A percentile compares a stretch with the other conserved stretches of the same genome.
phyloP scores from a whole-genome alignment of 2,113 vertebrate genomes.

The Paracanthobrama guichenoti region DNA sequence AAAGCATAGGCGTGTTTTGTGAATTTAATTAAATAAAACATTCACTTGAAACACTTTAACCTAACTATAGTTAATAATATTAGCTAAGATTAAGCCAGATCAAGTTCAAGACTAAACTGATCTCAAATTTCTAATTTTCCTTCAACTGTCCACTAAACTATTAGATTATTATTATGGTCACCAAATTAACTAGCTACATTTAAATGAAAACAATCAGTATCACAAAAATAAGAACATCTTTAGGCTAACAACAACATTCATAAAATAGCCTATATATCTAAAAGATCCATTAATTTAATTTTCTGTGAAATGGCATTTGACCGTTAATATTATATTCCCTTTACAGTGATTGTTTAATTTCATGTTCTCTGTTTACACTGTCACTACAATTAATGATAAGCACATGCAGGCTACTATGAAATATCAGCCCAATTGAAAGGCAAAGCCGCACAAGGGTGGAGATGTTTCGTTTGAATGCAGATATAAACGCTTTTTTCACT shows the following conservation, averaged over 20 bases:
- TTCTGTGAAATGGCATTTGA: neutral
- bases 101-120: neutral
- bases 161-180: neutral
- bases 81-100: neutral
- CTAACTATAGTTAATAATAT: no score
- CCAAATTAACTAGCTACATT: neutral
- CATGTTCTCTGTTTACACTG: neutral
- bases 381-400: neutral
- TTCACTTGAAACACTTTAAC: no score
- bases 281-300: neutral
- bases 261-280: neutral
- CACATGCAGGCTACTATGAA: neutral
- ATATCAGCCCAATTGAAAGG: neutral
- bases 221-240: neutral
- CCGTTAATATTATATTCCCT: no score
- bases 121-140: neutral
- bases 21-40: no score
- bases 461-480: neutral
- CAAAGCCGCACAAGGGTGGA: neutral
- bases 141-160: neutral
- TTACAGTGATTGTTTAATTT: neutral
- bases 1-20: no score
- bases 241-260: neutral
- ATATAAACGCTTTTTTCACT: neutral
- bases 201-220: neutral